phyloP scores from a whole-genome alignment of 2,888 invertebrate genomes.

The Drosophila histrio region DNA sequence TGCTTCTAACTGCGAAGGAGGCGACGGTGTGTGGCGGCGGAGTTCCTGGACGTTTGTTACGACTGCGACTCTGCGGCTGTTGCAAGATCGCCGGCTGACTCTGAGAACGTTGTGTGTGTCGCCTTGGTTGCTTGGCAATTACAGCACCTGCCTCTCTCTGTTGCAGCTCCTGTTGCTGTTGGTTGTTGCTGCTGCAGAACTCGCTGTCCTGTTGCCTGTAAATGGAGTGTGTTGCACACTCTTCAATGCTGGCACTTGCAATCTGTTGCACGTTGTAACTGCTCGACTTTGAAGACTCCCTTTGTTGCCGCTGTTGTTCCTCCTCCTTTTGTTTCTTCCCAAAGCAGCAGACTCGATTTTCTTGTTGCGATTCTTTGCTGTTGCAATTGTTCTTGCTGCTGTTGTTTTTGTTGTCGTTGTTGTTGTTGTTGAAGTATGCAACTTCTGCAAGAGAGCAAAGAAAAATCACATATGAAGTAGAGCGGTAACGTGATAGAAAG shows the following conservation, averaged over 20 bases:
- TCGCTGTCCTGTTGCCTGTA: constrained; percentile 63
- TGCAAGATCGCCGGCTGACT: constrained; percentile 61
- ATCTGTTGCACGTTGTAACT: constrained; percentile 71
- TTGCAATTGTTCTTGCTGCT: constrained; percentile 29
- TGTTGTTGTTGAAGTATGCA: constrained; percentile 81
- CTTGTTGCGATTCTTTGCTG: constrained; percentile 23
- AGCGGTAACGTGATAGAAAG: constrained; percentile 15
- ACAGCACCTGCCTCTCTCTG: constrained; percentile 7
- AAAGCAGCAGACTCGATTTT: constrained; percentile 55
- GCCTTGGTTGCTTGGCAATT: constrained; percentile 48
- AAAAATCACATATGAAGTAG: constrained; percentile 73
- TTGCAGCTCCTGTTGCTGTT: background rate
- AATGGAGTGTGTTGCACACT: constrained; percentile 9
- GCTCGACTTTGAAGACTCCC: constrained; percentile 43
- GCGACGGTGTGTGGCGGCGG: constrained; percentile 65
- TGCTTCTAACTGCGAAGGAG: constrained; percentile 47
- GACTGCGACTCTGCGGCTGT: constrained; percentile 29
- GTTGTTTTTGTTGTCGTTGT: constrained; percentile 50
- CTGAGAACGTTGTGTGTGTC: constrained; percentile 46
- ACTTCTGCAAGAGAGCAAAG: constrained; percentile 83
- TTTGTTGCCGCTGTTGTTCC: background rate
- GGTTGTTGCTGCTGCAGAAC: constrained; percentile 32
- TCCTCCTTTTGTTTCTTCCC: constrained; percentile 32
- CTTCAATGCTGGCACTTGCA: constrained; percentile 25
- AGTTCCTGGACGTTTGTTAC: constrained; percentile 52